Evolutionary conservation across 1,140 invertebrate genomes (phyloP), one percentile per base, ranked within the genome.

Genomic region (Vollenhovia emeryi): DNA sequence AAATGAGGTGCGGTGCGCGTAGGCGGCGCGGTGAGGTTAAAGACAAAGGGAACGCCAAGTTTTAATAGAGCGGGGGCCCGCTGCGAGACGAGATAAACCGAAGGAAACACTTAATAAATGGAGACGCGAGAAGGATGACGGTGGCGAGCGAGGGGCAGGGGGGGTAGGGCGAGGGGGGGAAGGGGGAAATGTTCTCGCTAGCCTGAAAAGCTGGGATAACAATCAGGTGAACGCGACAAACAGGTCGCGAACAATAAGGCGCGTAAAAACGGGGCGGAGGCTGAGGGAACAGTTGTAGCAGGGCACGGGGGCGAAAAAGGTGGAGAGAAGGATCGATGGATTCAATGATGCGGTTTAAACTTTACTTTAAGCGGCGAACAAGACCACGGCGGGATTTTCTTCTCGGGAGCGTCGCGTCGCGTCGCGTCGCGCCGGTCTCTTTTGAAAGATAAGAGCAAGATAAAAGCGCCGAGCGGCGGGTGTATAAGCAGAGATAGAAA

Each of bases 301-400:
- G 36, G 24, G 21, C 30, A 75, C 24, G 36, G 18, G 15, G 9
- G 40, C 9, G n/a, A 73, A 45, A 82, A 73, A 45, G 27, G 18
- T 9, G 27, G 24, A 18, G 68, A 78, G 69, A 82, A 86, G 69
- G 79, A 76, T 89, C 74, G 79, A 86, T 62, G 75, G 83, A 87
- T 87, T 89, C 85, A 89, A 85, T 89, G 86, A 88, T 84, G 57
- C 84, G 76, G 76, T 85, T 89, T 86, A 90, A 89, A 90, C 84
- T 90, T 85, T 84, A 89, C 33, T 71, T 66, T 71, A 71, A 71
- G 48, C 64, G 6, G 3, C 48, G 33, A 80, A 71, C 78, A 80
- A 80, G 64, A 69, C 64, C 66, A 69, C 27, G 27, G 66, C 27
- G 52, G n/a, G 59, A 60, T 82, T 82, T 40, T 18, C 59, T 52